Conservation (phyloP, 2,113 vertebrate genomes). For the human region DNA sequence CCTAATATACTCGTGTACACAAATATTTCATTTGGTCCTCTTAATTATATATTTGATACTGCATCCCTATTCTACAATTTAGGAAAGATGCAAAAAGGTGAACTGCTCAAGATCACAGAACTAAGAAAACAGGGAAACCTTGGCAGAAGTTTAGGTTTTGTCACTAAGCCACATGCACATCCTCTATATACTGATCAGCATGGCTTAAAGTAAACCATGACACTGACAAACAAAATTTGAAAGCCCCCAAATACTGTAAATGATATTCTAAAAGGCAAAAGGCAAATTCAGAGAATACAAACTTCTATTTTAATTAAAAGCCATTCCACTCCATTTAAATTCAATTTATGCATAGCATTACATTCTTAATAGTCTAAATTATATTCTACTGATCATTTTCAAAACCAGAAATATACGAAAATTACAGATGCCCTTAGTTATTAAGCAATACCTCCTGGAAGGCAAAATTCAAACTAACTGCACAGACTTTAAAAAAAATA, state of each 20-base stretch:
- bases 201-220: not conserved
- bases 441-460: not conserved
- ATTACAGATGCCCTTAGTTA: not conserved
- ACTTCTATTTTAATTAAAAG: constrained; percentile 22
- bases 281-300: not conserved
- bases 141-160: not conserved
- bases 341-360: not conserved
- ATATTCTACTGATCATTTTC: not conserved
- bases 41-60: not conserved
- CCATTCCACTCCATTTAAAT: not conserved
- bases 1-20: not conserved
- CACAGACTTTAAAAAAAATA: not conserved
- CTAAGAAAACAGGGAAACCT: not conserved
- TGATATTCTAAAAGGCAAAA: not conserved
- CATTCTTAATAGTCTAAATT: constrained; percentile 15
- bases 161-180: not conserved
- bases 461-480: constrained; percentile 37
- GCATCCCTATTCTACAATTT: constrained; percentile 8
- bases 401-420: not conserved
- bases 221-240: not conserved
- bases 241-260: not conserved
- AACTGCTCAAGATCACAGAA: not conserved
- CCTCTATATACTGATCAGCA: not conserved
- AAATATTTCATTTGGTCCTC: not conserved
- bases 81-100: not conserved